Percentiles rank a stretch among this genome's conserved stretches.
Evolutionary conservation across 1,140 invertebrate genomes (phyloP).

Genomic region (Drosophila nigromelanica): DNA sequence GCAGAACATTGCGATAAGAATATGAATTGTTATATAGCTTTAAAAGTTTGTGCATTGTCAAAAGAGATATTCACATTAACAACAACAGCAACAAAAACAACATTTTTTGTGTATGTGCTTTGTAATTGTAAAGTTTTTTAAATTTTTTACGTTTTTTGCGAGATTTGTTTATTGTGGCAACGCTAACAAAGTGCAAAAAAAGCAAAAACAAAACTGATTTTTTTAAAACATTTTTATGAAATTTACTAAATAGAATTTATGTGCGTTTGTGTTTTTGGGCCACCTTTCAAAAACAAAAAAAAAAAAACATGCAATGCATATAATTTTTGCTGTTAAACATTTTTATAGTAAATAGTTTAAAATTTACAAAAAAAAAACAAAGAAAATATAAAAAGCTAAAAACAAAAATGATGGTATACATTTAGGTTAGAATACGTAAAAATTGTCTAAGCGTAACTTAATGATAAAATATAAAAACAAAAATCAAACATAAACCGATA

Average conservation of each 20-base stretch:
- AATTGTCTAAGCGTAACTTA: constrained; percentile 80
- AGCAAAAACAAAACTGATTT: constrained; percentile 16
- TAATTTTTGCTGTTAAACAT: constrained; percentile 69
- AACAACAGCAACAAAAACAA: constrained; percentile 32
- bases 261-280: constrained; percentile 62
- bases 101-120: constrained; percentile 57
- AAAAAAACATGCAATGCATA: constrained; percentile 48
- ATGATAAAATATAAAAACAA: constrained; percentile 71
- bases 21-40: constrained; percentile 50
- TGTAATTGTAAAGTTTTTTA: constrained; percentile 72
- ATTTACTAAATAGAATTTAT: constrained; percentile 50
- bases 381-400: constrained; percentile 35
- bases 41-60: constrained; percentile 41
- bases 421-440: constrained; percentile 80
- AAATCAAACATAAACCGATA: constrained; percentile 17
- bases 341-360: constrained; percentile 69
- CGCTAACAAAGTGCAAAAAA: neutral
- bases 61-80: constrained; percentile 26
- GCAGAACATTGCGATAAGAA: constrained; percentile 3
- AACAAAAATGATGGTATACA: constrained; percentile 67
- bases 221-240: constrained; percentile 58
- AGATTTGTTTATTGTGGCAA: constrained; percentile 31
- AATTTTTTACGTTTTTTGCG: constrained; percentile 46
- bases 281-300: constrained; percentile 40
- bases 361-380: constrained; percentile 67